Conservation (phyloP, 2,888 invertebrate species). For the Pseudeuparius sepicola region DNA sequence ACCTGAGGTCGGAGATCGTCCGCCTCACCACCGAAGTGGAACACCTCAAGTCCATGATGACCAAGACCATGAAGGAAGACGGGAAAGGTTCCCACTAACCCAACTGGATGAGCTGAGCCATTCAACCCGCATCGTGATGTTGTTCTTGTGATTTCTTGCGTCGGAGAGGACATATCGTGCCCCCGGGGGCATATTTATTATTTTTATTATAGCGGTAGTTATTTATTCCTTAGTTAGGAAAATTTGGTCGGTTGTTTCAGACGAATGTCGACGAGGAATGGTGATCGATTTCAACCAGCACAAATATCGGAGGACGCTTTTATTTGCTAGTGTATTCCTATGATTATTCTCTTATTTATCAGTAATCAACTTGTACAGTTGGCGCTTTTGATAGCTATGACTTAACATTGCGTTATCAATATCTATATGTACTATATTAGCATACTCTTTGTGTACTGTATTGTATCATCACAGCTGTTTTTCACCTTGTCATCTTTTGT, state of each 20-base stretch:
- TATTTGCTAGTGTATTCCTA: slow-evolving; percentile 31
- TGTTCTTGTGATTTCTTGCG: slow-evolving; percentile 29
- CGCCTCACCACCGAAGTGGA: slow-evolving; percentile 86
- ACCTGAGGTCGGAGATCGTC: slow-evolving; percentile 77
- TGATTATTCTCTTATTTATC: slow-evolving; percentile 24
- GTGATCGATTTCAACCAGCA: slow-evolving; percentile 24
- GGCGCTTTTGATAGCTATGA: slow-evolving; percentile 27
- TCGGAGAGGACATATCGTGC: slow-evolving; percentile 34
- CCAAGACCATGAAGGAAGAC: slow-evolving; percentile 44
- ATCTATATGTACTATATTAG: too few relatives aligned
- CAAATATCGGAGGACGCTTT: slow-evolving; percentile 29
- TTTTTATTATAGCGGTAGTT: slow-evolving; percentile 31
- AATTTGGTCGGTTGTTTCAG: slow-evolving; percentile 3
- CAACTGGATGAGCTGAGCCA: too few relatives aligned
- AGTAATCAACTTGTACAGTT: slow-evolving; percentile 24
- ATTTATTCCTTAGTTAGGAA: slow-evolving; percentile 32
- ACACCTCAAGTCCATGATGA: slow-evolving; percentile 74
- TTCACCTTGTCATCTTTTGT: slow-evolving; percentile 28
- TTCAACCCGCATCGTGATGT: slow-evolving; percentile 6
- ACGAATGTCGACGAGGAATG: slow-evolving; percentile 10
- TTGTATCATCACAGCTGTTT: slow-evolving; percentile 26
- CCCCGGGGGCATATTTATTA: slow-evolving; percentile 31
- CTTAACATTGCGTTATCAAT: slow-evolving; percentile 20
- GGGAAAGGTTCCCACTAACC: slow-evolving; percentile 14
- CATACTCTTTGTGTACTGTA: slow-evolving; percentile 25